Evolutionary conservation across 2,797 vertebrate genomes (phyloP), one percentile per base, ranked within the genome.

Genomic region (Rhynchonycteris naso): DNA sequence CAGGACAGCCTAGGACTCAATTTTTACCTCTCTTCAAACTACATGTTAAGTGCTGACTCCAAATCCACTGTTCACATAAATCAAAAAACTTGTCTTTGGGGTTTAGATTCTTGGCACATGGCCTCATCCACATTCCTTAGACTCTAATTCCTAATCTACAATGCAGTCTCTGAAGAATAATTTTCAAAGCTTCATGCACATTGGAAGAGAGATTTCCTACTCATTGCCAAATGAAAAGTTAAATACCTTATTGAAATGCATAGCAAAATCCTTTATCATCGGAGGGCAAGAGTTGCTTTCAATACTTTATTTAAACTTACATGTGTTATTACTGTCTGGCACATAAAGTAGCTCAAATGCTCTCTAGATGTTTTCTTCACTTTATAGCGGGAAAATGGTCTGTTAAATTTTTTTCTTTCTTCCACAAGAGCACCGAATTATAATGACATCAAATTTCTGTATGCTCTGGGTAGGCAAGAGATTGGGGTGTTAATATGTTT

Each of bases 281-380:
- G 91, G 76, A 96, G 90, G 96, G 92, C 88, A 94, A 96, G 88
- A 95, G 80, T 76, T 87, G 90, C 79, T 95, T 93, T 95, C 93
- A 90, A 84, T 88, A 90, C 91, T 94, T 94, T 91, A 96, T 93
- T 92, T 79, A 69, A 94, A 96, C n/a, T 72, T 94, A 94, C 83
- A 76, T 89, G 61, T 96, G 71, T 93, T 93, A 93, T 93, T 95
- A 91, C 33, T 88, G 19, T 75, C 92, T 89, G 35, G 59, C 83
- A 86, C 72, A 93, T 59, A 89, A 84, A 94, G 66, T 33, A 92
- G 28, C 75, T 92, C 58, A 66, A 82, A 97, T 68, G 26, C 66
- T n/a, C 94, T 89, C 66, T 82, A 86, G 83, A 94, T 35, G 72
- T 85, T 96, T 97, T 78, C 26, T 89, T 94, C 9, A 81, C 61